A percentile compares a stretch with the other conserved stretches of the same genome.
These are phyloP conservation scores for Druon quercuslanigerum DNA, from an alignment of 1,140 invertebrate genomes.

Conservation along the genomic window DNA sequence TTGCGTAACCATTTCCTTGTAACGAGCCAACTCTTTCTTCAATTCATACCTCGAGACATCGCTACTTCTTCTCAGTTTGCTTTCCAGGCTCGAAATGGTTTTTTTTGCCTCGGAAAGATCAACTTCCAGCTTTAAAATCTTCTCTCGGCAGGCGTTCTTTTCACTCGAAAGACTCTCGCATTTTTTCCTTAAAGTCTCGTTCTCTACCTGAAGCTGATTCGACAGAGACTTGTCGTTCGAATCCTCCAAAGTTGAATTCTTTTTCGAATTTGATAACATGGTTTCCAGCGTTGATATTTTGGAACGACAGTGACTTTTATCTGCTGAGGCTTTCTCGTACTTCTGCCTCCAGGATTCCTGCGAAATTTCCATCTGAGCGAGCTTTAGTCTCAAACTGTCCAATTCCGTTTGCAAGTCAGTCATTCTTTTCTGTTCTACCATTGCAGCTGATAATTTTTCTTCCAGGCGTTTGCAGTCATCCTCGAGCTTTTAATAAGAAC, in stretches of 20 bases:
- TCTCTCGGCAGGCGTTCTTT: constrained; percentile 56
- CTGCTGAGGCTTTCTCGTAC: constrained; percentile 57
- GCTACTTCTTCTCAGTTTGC: constrained; percentile 46
- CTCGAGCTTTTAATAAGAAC: constrained; percentile 57
- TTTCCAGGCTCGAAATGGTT: constrained; percentile 52
- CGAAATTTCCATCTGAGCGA: constrained; percentile 67
- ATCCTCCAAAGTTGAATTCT: constrained; percentile 46
- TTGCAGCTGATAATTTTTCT: constrained; percentile 61
- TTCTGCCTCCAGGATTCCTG: constrained; percentile 66
- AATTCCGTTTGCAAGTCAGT: constrained; percentile 62
- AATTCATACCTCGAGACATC: constrained; percentile 50
- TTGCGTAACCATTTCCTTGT: constrained; percentile 58
- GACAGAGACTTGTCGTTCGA: constrained; percentile 52
- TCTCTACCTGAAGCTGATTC: constrained; percentile 53
- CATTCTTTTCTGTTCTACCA: constrained; percentile 63
- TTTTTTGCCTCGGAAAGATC: constrained; percentile 58
- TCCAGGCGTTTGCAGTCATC: constrained; percentile 66
- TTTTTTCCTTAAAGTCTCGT: constrained; percentile 55
- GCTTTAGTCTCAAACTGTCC: constrained; percentile 63
- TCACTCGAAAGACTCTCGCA: constrained; percentile 59
- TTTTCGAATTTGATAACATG: constrained; percentile 52
- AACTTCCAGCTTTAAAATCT: constrained; percentile 59
- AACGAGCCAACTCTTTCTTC: constrained; percentile 58
- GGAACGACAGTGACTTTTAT: constrained; percentile 52
- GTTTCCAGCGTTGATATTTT: constrained; percentile 55